Conservation (phyloP, 1,140 invertebrate genomes). For the Arion vulgaris region DNA sequence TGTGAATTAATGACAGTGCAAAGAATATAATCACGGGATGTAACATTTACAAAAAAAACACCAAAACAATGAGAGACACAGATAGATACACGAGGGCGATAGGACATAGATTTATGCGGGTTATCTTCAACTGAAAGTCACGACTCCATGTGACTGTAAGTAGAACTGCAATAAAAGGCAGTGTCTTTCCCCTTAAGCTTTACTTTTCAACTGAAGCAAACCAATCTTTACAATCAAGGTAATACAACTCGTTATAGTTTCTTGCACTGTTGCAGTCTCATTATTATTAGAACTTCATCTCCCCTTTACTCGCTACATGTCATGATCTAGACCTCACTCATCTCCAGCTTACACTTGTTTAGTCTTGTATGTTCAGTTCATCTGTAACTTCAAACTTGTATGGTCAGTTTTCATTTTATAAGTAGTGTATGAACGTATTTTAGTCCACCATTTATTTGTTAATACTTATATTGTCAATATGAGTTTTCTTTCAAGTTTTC, state of each 20-base stretch:
- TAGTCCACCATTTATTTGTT: no score
- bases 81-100: no score
- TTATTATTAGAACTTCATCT: not conserved
- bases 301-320: not conserved
- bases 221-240: not conserved
- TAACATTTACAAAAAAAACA: no score
- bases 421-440: no score
- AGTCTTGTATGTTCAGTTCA: not conserved
- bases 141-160: not conserved
- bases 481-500: no score
- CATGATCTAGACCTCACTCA: not conserved
- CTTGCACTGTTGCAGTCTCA: not conserved
- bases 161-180: not conserved
- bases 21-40: no score
- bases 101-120: no score
- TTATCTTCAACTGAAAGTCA: slow-evolving; percentile 1
- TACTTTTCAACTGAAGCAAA: not conserved
- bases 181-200: not conserved
- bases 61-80: no score
- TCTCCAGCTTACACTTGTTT: not conserved
- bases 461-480: no score
- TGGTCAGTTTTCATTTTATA: no score
- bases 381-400: no score
- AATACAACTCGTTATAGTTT: not conserved
- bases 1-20: no score